Base-by-base conservation (phyloP, 2,888 invertebrate species). In the Julus scanicus region DNA sequence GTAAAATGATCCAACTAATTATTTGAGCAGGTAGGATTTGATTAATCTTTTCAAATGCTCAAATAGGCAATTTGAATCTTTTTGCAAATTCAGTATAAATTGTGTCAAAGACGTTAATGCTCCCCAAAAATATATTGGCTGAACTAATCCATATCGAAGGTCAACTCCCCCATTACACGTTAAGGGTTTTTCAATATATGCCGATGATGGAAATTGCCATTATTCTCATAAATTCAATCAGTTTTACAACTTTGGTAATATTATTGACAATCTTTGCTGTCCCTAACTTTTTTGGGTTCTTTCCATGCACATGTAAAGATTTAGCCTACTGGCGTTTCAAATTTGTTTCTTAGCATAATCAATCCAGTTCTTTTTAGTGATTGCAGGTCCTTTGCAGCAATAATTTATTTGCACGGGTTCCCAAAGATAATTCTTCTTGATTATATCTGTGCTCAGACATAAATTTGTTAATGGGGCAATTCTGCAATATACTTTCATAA, bases 121-220 rank as follows among this genome's bases (percentile, higher is more conserved):
- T 20, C 63, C 71, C 71, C 29, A 17, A 29, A 71, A 71, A 71
- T 71, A 71, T 29, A 53, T 53, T 71, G 71, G 71, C 71, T 71
- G 29, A 29, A 29, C 29, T 29, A 71, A 71, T 29, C 20, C 71
- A 71, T 71, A 71, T 71, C 71, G 20, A 71, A 29, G 20, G 20
- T 6, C 13, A 53, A 53, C 9, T 20, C 8, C 71, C 71, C 29
- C 71, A 20, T 5, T 71, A n/a, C 29, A 2, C 57, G 17, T 57
- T 57, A 57, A 57, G 57, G 44, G 57, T 71, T 20, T 20, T 20
- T 71, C 71, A 71, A 29, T 29, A 17, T 71, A 29, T 71, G 20
- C 29, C 29, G 71, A 71, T 71, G 71, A 71, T 29, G 71, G 71
- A 71, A 71, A 71, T 29, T 71, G 71, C 71, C 20, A 71, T 71